Conservation (phyloP, 2,797 vertebrate species). For the Odontamblyopus rebecca region DNA sequence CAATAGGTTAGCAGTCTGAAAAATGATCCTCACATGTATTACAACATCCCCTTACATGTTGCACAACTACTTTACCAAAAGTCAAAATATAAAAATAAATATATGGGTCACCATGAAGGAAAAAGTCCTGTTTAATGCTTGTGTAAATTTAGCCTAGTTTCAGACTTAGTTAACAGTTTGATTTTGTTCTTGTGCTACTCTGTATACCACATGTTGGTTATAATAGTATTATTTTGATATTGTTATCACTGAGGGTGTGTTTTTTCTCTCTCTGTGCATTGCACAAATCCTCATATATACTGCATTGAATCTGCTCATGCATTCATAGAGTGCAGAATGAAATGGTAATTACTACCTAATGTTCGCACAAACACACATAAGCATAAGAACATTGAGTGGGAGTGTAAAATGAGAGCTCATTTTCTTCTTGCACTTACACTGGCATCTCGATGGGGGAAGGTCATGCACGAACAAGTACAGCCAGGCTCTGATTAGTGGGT, state of each 20-base stretch:
- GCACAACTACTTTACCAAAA: background rate
- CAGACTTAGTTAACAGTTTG: too few relatives aligned
- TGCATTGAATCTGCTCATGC: background rate
- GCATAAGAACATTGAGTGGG: constrained; percentile 23
- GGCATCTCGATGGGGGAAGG: constrained; percentile 46
- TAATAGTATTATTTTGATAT: too few relatives aligned
- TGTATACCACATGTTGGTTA: too few relatives aligned
- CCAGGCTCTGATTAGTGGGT: constrained; percentile 71
- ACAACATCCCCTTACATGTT: background rate
- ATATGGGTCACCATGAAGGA: too few relatives aligned
- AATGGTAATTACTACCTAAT: background rate
- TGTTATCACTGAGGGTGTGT: background rate
- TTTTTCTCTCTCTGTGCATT: background rate
- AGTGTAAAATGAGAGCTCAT: constrained; percentile 41
- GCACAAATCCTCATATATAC: background rate
- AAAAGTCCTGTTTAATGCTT: too few relatives aligned
- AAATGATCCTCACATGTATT: background rate
- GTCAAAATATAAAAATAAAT: background rate
- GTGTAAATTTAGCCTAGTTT: too few relatives aligned
- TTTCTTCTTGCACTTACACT: constrained; percentile 43
- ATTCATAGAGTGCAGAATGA: background rate
- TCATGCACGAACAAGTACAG: constrained; percentile 61
- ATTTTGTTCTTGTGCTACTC: background rate
- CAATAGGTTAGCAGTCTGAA: constrained; percentile 19
- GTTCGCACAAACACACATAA: constrained; percentile 12